phyloP scores from a whole-genome alignment of 2,888 invertebrate genomes.

The Labia minor region DNA sequence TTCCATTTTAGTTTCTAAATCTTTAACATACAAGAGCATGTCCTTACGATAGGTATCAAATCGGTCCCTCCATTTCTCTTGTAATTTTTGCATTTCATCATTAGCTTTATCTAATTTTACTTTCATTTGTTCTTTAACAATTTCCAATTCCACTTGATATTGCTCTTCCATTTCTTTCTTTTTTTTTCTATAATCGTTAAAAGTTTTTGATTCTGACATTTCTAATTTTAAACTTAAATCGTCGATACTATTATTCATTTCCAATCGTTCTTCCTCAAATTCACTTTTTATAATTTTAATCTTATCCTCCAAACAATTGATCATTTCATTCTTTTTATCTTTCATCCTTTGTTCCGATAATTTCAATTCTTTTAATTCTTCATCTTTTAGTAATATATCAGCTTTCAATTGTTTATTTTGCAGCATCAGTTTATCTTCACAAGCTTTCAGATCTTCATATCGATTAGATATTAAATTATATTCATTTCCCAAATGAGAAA shows the following conservation, averaged over 20 bases:
- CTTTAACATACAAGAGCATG: neutral
- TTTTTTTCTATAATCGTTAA: neutral
- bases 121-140: neutral
- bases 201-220: neutral
- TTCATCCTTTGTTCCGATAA: neutral
- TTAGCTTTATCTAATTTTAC: neutral
- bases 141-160: neutral
- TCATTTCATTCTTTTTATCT: neutral
- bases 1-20: neutral
- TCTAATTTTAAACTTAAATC: neutral
- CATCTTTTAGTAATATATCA: neutral
- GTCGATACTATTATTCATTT: neutral
- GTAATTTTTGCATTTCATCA: neutral
- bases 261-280: neutral
- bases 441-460: neutral
- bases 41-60: neutral
- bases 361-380: neutral
- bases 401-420: neutral
- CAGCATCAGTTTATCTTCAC: neutral
- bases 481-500: neutral
- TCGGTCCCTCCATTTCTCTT: neutral
- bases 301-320: neutral
- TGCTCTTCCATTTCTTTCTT: neutral
- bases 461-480: neutral
- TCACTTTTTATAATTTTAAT: neutral